A percentile compares a stretch with the other conserved stretches of the same genome.
phyloP scores from a whole-genome alignment of 2,797 vertebrate species.

The Esox masquinongy region DNA sequence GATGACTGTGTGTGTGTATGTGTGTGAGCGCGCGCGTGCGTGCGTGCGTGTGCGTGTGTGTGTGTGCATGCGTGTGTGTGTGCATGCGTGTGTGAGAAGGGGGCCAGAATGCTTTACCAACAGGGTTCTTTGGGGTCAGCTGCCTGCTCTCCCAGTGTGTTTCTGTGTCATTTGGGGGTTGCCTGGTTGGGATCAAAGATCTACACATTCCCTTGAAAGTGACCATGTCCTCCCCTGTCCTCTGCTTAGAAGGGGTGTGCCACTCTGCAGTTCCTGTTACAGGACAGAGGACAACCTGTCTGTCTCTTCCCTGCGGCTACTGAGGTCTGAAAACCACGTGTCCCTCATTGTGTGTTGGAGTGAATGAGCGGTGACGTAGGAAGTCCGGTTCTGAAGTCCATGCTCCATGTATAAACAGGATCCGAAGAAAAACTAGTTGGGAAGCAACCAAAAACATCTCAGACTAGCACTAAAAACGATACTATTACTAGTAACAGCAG shows the following conservation, averaged over 20 bases:
- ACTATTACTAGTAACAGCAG: too few species aligned
- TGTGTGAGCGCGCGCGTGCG: conserved; percentile 16
- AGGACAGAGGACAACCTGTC: too few species aligned
- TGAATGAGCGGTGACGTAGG: too few species aligned
- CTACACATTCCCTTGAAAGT: background rate
- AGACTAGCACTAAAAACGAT: too few species aligned
- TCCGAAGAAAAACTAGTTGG: too few species aligned
- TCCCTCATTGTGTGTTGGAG: too few species aligned
- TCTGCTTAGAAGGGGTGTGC: conserved; percentile 4
- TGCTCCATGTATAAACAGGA: too few species aligned
- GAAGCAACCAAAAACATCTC: too few species aligned
- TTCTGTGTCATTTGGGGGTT: conserved; percentile 34
- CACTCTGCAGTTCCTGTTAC: too few species aligned
- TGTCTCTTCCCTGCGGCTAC: too few species aligned
- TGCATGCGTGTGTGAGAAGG: background rate
- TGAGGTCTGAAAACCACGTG: too few species aligned
- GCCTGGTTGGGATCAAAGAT: conserved; percentile 33
- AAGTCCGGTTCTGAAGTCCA: too few species aligned
- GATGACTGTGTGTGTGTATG: conserved; percentile 23
- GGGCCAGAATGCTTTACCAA: background rate
- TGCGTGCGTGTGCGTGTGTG: conserved; percentile 17
- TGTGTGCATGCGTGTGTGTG: conserved; percentile 16
- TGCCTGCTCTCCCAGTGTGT: conserved; percentile 23
- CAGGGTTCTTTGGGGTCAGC: conserved; percentile 41
- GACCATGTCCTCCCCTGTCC: conserved; percentile 16